Evolutionary conservation across 2,888 invertebrate species (phyloP), one percentile per base, ranked within the genome.

Genomic region (Pyrochroa serraticornis): DNA sequence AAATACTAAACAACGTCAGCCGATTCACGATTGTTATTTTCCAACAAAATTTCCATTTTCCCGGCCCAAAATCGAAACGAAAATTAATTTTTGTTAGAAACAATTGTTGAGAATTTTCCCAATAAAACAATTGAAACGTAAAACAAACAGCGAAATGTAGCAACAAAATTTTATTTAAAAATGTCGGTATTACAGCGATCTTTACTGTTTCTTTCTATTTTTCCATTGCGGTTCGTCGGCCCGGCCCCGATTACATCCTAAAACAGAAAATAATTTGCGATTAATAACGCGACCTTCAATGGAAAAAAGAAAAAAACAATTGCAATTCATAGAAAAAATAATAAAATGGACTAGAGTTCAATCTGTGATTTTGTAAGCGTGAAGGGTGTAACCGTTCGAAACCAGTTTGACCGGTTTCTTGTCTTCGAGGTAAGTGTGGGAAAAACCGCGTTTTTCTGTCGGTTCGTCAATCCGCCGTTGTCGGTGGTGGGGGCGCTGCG

Each of bases 391-490:
- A 6, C 60, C 60, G 36, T 60, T 60, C 32, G 60, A 39, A 1
- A 56, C 42, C 36, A 60, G 31, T 39, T 48, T 56, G 2, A 60
- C 31, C n/a, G 60, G 52, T 38, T 48, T 60, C 32, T 56, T 60
- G 39, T 57, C 60, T 12, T 60, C 60, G 9, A 56, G 5, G 9
- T 52, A 52, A 2, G 52, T 49, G 30, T 51, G 44, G 1, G 52
- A 43, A 10, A 48, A 36, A 10, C 30, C 8, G 30, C 12, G 30
- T 1, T 14, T 5, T 22, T 22, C 3, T 5, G 2, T 22, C 5
- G 22, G 2, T 22, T 22, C 22, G 22, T n/a, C n/a, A n/a, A n/a
- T n/a, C n/a, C 3, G 22, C 5, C 2, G 22, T 22, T 22, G 22
- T 5, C 22, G 22, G 22, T 22, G 22, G n/a, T n/a, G n/a, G n/a